These are phyloP conservation scores for Hoplias malabaricus DNA, from an alignment of 2,113 vertebrate species.

Conservation along the genomic window DNA sequence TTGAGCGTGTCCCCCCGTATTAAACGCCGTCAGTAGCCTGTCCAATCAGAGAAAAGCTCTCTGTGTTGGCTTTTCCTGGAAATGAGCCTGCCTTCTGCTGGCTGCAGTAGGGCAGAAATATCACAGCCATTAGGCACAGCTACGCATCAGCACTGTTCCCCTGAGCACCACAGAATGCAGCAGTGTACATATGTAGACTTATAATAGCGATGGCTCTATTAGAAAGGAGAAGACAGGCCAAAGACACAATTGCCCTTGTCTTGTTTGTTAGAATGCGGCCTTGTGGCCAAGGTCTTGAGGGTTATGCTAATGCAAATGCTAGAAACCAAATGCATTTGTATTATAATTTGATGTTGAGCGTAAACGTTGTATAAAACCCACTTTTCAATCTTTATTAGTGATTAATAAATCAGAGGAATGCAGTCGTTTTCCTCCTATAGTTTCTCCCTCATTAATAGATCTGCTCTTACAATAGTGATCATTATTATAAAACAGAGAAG, in stretches of 20 bases:
- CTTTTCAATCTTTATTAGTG: too few species aligned
- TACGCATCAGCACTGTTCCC: constrained; percentile 42
- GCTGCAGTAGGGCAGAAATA: constrained; percentile 45
- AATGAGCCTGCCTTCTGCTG: constrained; percentile 20
- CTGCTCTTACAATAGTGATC: neutral
- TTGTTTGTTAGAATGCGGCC: neutral
- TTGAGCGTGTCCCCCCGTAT: constrained; percentile 42
- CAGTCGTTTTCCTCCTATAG: neutral
- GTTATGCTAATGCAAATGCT: too few species aligned
- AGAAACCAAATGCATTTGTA: too few species aligned
- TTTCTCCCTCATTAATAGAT: neutral
- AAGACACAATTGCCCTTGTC: neutral
- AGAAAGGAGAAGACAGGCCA: neutral
- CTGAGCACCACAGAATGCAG: constrained; percentile 12
- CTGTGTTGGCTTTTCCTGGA: constrained; percentile 25
- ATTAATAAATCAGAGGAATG: too few species aligned
- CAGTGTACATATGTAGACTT: neutral
- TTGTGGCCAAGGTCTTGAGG: neutral
- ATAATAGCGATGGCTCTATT: constrained; percentile 5
- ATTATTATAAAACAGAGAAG: neutral
- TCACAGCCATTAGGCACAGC: constrained; percentile 49
- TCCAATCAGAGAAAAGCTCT: constrained; percentile 38
- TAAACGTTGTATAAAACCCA: too few species aligned
- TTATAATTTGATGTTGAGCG: too few species aligned
- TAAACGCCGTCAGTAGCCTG: constrained; percentile 18